Conservation (phyloP, 1,140 invertebrate species). For the Paraescarpia echinospica region DNA sequence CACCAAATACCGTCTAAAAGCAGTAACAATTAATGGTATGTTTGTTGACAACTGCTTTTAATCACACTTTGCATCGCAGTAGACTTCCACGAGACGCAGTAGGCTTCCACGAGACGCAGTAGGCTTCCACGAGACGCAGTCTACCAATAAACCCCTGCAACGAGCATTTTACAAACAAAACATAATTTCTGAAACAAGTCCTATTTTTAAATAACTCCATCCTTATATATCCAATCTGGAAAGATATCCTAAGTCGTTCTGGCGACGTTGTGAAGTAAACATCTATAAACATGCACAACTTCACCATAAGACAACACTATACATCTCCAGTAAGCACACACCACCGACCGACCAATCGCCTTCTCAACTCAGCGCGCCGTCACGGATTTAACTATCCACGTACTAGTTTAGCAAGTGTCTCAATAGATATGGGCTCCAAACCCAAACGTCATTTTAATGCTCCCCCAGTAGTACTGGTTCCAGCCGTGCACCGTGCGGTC, state of each 20-base stretch:
- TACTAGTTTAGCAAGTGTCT: constrained; percentile 31
- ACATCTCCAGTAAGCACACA: background rate
- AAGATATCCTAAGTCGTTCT: background rate
- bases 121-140: too few relatives aligned
- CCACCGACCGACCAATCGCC: background rate
- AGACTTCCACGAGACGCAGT: too few relatives aligned
- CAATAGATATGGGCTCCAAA: constrained; percentile 77
- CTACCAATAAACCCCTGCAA: too few relatives aligned
- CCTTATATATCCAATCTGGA: background rate
- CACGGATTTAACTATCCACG: background rate
- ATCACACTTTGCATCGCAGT: background rate
- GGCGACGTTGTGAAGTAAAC: background rate
- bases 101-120: too few relatives aligned
- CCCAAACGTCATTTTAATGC: constrained; percentile 89
- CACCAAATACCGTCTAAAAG: background rate
- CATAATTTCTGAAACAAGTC: background rate
- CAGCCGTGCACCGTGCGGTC: constrained; percentile 84
- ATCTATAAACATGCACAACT: background rate
- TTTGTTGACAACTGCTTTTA: background rate
- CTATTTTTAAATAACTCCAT: too few relatives aligned
- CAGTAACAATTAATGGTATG: background rate
- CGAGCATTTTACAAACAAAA: too few relatives aligned
- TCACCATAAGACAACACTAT: background rate
- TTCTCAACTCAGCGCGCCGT: background rate
- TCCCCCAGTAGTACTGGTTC: constrained; percentile 89